Evolutionary conservation across 2,797 vertebrate species (phyloP), one percentile per base, ranked within the genome.

Genomic region (Menidia menidia): DNA sequence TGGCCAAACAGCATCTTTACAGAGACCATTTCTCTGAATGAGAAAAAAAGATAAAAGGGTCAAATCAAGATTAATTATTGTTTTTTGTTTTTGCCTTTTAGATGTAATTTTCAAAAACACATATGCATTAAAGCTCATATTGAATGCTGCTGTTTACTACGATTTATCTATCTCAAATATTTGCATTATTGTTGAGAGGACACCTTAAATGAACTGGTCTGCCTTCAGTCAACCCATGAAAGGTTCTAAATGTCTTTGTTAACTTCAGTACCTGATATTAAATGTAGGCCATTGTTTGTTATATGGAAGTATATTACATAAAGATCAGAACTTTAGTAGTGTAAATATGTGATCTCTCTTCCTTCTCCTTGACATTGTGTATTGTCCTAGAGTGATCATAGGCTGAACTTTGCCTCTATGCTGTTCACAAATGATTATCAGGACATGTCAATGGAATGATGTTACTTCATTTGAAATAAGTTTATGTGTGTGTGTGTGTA

Each of bases 361-460:
- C 53, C 45, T 58, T 51, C 39, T 77, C 6, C 53, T 64, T 88
- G 82, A 55, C 81, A 86, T 91, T 84, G 71, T 33, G 43, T 33
- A 71, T 77, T 55, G 45, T 64, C 77, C 60, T 54, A 48, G 50
- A 44, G 58, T 41, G 72, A 60, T 63, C 77, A 33, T 47, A 51
- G 53, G 18, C 45, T 80, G 66, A 81, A 83, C 82, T 83, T 79
- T 77, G 54, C 76, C 70, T 84, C 78, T 71, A 69, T 86, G 70
- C 71, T 75, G n/a, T 77, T 48, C 55, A 74, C 63, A 78, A 83
- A 73, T 64, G 59, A 58, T 51, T n/a, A 10, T 57, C 41, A 53
- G 35, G 47, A 79, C 42, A 57, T 11, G 7, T 33, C 42, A 57
- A 63, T 80, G 19, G 12, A 45, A 18, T 62, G 43, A 87, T 85